These are phyloP conservation scores for Proterorhinus semilunaris DNA, from an alignment of 2,113 vertebrate species.

Conservation along the genomic window DNA sequence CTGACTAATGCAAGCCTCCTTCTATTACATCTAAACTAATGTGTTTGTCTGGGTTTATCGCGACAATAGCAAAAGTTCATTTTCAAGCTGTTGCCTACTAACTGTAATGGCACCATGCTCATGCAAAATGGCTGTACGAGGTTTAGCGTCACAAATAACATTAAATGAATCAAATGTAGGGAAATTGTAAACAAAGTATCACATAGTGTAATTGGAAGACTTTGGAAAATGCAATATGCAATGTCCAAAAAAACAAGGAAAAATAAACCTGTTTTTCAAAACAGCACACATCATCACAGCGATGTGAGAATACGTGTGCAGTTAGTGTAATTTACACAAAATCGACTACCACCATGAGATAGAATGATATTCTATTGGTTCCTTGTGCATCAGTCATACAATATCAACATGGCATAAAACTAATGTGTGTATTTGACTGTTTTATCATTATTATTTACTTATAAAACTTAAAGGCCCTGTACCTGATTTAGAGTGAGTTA, in stretches of 20 bases:
- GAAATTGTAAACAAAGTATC: neutral
- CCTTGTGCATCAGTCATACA: too few relatives aligned
- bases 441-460: too few relatives aligned
- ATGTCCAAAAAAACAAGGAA: neutral
- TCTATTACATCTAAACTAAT: conserved; percentile 63
- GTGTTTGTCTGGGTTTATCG: conserved; percentile 54
- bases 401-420: too few relatives aligned
- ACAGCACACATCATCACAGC: too few relatives aligned
- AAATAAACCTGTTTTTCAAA: neutral
- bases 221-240: neutral
- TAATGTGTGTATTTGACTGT: too few relatives aligned
- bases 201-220: neutral
- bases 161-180: conserved; percentile 6
- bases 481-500: too few relatives aligned
- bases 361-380: too few relatives aligned
- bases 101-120: conserved; percentile 12
- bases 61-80: conserved; percentile 45
- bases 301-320: too few relatives aligned
- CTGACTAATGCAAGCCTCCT: conserved; percentile 54
- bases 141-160: conserved; percentile 13
- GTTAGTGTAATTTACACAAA: too few relatives aligned
- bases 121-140: conserved; percentile 33
- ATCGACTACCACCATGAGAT: too few relatives aligned
- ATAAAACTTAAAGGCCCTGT: too few relatives aligned
- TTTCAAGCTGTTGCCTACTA: conserved; percentile 61